These are phyloP conservation scores for Macropis europaea DNA, from an alignment of 2,888 invertebrate species.

Conservation along the genomic window DNA sequence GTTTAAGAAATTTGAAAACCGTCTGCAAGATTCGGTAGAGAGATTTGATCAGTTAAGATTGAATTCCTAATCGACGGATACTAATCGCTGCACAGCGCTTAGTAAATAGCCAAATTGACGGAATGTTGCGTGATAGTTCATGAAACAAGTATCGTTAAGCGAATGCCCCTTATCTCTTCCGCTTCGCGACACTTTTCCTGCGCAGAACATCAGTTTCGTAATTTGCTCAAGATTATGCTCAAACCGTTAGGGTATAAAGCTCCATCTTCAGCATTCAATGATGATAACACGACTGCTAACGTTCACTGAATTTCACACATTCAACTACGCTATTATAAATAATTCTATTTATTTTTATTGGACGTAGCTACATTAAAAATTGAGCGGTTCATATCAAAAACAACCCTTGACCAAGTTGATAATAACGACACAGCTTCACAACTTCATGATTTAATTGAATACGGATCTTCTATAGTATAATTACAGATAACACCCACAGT, in stretches of 20 bases:
- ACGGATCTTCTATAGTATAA: too few species aligned
- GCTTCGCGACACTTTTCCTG: conserved; percentile 27
- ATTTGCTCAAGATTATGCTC: conserved; percentile 19
- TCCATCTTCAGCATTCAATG: background rate
- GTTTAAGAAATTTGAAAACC: background rate
- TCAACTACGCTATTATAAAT: too few species aligned
- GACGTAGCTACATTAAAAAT: too few species aligned
- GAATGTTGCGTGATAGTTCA: conserved; percentile 34
- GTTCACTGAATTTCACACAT: too few species aligned
- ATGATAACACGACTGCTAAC: too few species aligned
- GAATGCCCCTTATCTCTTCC: conserved; percentile 51
- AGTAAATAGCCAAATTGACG: conserved; percentile 27
- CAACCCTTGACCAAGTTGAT: too few species aligned
- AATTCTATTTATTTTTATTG: too few species aligned
- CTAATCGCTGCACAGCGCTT: conserved; percentile 24
- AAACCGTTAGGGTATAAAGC: background rate
- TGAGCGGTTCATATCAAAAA: too few species aligned
- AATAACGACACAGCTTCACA: too few species aligned
- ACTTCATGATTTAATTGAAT: too few species aligned
- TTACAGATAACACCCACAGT: too few species aligned
- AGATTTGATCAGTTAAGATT: conserved; percentile 11
- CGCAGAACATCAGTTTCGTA: conserved; percentile 20
- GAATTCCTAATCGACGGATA: background rate
- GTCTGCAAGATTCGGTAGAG: background rate
- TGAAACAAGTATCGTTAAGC: conserved; percentile 36